Evolutionary conservation across 1,140 invertebrate species (phyloP), one percentile per base, ranked within the genome.

Genomic region (Zaprionus ornatus): DNA sequence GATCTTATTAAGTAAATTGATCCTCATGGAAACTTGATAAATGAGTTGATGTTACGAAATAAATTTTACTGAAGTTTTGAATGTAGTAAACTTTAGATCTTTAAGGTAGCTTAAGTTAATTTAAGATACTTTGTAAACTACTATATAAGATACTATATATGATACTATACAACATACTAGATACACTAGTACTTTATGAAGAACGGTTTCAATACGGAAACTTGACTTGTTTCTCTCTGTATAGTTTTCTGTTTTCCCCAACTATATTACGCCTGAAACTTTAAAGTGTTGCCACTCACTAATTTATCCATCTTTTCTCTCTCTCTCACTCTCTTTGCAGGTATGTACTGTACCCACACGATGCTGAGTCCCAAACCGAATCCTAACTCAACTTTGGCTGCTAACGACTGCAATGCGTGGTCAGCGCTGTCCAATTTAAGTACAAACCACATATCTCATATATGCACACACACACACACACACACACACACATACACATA

Each of bases 401-500:
- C 35, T 64, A 75, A 69, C 66, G 40, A 74, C 42, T 32, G 62
- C 40, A 72, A 48, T 79, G 59, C 67, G n/a, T 68, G 67, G 80
- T 75, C 73, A 71, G 73, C 73, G 73, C 69, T 70, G 79, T 57
- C 67, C 21, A 45, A 77, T 64, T 72, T 67, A 77, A 77, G 80
- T 77, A 82, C 54, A 70, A 40, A 23, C 23, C 42, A 61, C 48
- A 79, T 73, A 63, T 66, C 37, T 60, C 78, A 65, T 54, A 64
- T 45, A 74, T 72, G 45, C 62, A 67, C 63, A 65, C 52, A 69
- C 80, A 17, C 40, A 64, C 54, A 71, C 32, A 67, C 59, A 42
- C 40, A 64, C 17, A 59, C 13, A 37, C n/a, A 25, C 9, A 52
- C 9, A 35, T 13, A 57, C 4, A 45, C 12, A 42, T 21, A 61